Conservation (phyloP, 2,797 vertebrate genomes). For the Sternotherus odoratus region DNA sequence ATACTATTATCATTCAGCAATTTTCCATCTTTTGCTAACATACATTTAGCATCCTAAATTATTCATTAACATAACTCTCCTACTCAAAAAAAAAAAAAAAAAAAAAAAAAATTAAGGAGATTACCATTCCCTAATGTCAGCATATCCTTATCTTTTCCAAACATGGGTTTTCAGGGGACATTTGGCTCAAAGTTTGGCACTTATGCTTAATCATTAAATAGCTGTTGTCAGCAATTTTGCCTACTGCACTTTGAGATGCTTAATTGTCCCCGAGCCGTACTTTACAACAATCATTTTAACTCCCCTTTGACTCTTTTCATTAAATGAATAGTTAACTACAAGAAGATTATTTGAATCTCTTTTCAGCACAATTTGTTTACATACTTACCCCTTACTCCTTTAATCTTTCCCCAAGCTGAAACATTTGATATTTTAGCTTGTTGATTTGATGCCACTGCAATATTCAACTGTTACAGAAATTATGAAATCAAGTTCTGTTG, state of each 20-base stretch:
- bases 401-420: not conserved
- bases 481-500: not conserved
- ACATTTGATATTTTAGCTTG: not conserved
- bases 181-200: not conserved
- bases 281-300: fast-evolving
- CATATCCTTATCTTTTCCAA: not conserved
- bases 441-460: fast-evolving
- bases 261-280: not conserved
- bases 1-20: not conserved
- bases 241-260: not conserved
- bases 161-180: not conserved
- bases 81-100: no score
- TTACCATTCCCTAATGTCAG: not conserved
- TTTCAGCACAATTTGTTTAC: fast-evolving
- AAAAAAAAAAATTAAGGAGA: no score
- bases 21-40: not conserved
- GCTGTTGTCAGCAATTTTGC: not conserved
- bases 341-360: not conserved
- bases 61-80: not conserved
- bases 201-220: not conserved
- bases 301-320: not conserved
- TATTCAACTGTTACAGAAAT: not conserved
- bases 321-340: not conserved
- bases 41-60: not conserved
- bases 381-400: not conserved